These are phyloP conservation scores for Dysmachus trigonus DNA, from an alignment of 2,888 invertebrate species.

Conservation along the genomic window DNA sequence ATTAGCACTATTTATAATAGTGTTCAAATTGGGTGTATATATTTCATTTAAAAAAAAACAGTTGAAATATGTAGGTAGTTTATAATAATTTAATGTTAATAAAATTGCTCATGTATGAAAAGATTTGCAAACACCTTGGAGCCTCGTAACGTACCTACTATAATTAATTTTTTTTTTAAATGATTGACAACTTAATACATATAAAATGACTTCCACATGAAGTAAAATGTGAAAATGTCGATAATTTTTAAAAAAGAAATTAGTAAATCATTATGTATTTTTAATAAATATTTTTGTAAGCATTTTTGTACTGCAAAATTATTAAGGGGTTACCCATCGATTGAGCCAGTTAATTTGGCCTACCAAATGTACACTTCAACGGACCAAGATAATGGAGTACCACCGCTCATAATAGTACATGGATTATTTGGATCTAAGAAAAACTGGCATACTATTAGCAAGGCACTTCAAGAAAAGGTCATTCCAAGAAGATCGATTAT, in stretches of 20 bases:
- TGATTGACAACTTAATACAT: neutral
- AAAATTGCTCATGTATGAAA: neutral
- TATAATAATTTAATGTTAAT: no score
- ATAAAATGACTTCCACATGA: neutral
- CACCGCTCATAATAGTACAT: constrained; percentile 85
- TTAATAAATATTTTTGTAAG: neutral
- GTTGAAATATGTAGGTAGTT: no score
- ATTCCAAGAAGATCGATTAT: constrained; percentile 70
- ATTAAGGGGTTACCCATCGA: neutral
- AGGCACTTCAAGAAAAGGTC: constrained; percentile 69
- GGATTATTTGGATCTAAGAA: constrained; percentile 87
- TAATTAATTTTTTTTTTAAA: no score
- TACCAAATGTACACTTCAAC: constrained; percentile 73
- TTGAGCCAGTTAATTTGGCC: constrained; percentile 70
- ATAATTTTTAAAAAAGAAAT: neutral
- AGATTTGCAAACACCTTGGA: neutral
- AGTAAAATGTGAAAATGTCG: neutral
- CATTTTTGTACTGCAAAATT: neutral
- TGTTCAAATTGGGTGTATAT: no score
- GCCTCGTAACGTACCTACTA: neutral
- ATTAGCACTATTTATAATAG: no score
- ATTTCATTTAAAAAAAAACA: no score
- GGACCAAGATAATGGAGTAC: constrained; percentile 56
- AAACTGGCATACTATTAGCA: constrained; percentile 86
- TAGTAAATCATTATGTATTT: neutral